Evolutionary conservation across 1,140 invertebrate genomes (phyloP).

Genomic region (Homarus americanus): DNA sequence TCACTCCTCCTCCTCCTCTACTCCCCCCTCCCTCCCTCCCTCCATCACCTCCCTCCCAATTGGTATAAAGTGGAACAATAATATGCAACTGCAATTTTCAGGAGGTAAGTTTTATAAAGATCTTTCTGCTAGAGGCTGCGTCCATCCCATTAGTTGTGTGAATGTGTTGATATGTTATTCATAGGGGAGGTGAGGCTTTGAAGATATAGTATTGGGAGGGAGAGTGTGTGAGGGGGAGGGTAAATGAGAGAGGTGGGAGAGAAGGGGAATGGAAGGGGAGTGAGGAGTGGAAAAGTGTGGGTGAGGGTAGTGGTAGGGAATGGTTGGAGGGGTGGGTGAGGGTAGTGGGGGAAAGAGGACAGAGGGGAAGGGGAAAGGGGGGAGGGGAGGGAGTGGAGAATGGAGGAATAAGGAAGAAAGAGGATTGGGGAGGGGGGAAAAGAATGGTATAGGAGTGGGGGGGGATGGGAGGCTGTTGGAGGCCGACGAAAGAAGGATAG

Average conservation of each 20-base stretch:
- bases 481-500: no score
- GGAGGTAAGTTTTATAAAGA: background rate
- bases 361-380: slow-evolving; percentile 21
- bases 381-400: no score
- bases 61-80: slow-evolving; percentile 20
- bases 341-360: slow-evolving; percentile 12
- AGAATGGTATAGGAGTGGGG: no score
- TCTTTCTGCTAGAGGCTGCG: background rate
- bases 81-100: slow-evolving; percentile 5
- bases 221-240: slow-evolving; percentile 21
- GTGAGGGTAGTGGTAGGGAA: background rate
- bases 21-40: no score
- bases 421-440: no score
- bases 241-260: background rate
- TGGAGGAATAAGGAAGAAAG: no score
- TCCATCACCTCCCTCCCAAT: no score
- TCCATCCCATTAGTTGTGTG: background rate
- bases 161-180: background rate
- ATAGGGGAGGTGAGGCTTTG: background rate
- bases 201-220: background rate
- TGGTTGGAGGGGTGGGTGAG: background rate
- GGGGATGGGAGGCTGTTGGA: no score
- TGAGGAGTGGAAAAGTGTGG: background rate
- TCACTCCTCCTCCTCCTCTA: no score
- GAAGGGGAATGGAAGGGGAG: no score